These are phyloP conservation scores for Actias luna DNA, from an alignment of 2,888 invertebrate genomes.

Conservation along the genomic window DNA sequence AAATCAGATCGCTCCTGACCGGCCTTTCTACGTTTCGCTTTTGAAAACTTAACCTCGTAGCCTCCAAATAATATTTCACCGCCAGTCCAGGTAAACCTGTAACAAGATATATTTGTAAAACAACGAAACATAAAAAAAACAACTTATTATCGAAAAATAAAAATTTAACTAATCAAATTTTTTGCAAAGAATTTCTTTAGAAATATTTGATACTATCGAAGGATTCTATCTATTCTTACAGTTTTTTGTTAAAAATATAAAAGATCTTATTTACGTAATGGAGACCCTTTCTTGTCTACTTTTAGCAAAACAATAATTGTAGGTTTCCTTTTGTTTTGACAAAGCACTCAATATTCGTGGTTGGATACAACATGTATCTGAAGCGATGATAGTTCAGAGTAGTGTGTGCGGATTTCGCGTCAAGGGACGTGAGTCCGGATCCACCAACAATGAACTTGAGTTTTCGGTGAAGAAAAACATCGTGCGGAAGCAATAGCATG, in stretches of 20 bases:
- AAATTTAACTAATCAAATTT: constrained; percentile 1
- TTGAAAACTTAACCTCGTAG: constrained; percentile 66
- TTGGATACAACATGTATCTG: too few species aligned
- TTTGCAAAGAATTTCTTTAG: neutral
- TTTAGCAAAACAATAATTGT: too few species aligned
- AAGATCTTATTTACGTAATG: neutral
- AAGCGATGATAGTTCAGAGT: too few species aligned
- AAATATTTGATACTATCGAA: constrained; percentile 5
- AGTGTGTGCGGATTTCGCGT: too few species aligned
- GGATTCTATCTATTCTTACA: neutral
- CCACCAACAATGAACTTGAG: too few species aligned
- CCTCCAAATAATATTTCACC: constrained; percentile 67
- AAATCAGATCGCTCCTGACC: constrained; percentile 82
- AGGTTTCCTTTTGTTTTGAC: too few species aligned
- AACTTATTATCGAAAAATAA: neutral
- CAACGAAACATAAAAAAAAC: constrained; percentile 12
- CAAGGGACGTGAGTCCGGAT: too few species aligned
- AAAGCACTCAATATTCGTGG: too few species aligned
- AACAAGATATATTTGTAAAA: constrained; percentile 21
- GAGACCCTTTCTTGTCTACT: too few species aligned
- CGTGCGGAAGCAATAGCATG: too few species aligned
- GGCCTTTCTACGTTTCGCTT: constrained; percentile 50
- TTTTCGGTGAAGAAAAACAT: too few species aligned
- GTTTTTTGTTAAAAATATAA: neutral
- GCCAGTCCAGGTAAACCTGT: constrained; percentile 62